Evolutionary conservation across 2,888 invertebrate genomes (phyloP).

Genomic region (Nasonia oneida): DNA sequence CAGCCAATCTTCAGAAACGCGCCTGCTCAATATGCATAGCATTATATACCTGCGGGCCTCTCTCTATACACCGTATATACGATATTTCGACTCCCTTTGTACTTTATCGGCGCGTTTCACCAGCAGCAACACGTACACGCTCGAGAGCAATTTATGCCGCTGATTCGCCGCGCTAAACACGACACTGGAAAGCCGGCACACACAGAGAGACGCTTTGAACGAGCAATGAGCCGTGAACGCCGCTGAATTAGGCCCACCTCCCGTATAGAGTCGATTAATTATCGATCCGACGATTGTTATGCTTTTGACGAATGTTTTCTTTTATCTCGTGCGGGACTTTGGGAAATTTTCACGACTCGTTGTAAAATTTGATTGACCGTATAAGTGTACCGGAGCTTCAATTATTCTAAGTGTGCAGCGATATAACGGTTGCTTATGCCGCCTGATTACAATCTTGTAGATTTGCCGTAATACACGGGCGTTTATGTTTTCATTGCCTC

Average conservation of each 20-base stretch:
- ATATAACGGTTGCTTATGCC: not conserved
- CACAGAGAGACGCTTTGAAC: conserved; percentile 6
- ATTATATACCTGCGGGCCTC: not conserved
- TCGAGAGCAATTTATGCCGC: conserved; percentile 15
- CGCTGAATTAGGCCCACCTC: conserved; percentile 2
- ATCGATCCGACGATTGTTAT: not conserved
- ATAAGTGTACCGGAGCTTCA: not conserved
- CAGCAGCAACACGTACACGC: not conserved
- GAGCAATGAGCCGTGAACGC: conserved; percentile 18
- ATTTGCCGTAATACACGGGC: not conserved
- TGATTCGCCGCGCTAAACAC: conserved; percentile 8
- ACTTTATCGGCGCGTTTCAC: conserved; percentile 16
- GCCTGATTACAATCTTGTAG: not conserved
- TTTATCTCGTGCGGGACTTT: not conserved
- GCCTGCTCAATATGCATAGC: not conserved
- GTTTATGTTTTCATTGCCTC: not conserved
- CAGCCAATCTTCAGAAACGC: not conserved
- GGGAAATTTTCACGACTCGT: too few species aligned
- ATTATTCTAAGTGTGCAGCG: not conserved
- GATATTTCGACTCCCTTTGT: conserved; percentile 10
- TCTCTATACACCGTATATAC: not conserved
- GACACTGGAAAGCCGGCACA: not conserved
- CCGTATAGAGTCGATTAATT: not conserved
- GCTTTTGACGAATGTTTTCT: not conserved
- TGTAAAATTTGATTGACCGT: conserved; percentile 14